Evolutionary conservation across 2,113 vertebrate species (phyloP).

Genomic region (Actinemys pallida): DNA sequence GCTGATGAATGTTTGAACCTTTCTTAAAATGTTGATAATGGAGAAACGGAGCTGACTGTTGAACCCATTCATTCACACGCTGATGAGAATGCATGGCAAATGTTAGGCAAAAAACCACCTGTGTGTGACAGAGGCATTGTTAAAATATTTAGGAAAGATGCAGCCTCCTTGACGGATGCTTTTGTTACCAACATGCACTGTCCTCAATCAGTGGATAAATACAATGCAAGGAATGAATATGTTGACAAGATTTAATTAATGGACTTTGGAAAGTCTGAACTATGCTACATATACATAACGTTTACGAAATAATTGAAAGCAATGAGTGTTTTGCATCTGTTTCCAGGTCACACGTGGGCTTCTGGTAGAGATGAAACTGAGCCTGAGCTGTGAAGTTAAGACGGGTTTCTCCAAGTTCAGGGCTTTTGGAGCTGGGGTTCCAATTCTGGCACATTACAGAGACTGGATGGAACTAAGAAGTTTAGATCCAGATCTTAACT

Average conservation of each 20-base stretch:
- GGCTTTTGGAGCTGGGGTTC: not conserved
- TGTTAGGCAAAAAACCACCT: not conserved
- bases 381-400: not conserved
- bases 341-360: not conserved
- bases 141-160: slow-evolving; percentile 44
- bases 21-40: slow-evolving; percentile 53
- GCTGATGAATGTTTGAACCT: slow-evolving; percentile 49
- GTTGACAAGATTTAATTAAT: slow-evolving; percentile 53
- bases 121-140: not conserved
- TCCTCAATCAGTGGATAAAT: slow-evolving; percentile 10
- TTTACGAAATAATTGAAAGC: slow-evolving; percentile 11
- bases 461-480: not conserved
- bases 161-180: not conserved
- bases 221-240: slow-evolving; percentile 33
- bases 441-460: not conserved
- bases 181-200: not conserved
- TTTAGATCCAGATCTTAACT: not conserved
- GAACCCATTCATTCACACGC: slow-evolving; percentile 42
- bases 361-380: not conserved
- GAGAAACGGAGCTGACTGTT: slow-evolving; percentile 62
- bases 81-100: not conserved
- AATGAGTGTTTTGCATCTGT: not conserved
- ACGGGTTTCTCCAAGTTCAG: not conserved
- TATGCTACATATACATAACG: not conserved
- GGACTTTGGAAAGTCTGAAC: not conserved